phyloP scores from a whole-genome alignment of 1,140 invertebrate genomes.

The Theocolax elegans region DNA sequence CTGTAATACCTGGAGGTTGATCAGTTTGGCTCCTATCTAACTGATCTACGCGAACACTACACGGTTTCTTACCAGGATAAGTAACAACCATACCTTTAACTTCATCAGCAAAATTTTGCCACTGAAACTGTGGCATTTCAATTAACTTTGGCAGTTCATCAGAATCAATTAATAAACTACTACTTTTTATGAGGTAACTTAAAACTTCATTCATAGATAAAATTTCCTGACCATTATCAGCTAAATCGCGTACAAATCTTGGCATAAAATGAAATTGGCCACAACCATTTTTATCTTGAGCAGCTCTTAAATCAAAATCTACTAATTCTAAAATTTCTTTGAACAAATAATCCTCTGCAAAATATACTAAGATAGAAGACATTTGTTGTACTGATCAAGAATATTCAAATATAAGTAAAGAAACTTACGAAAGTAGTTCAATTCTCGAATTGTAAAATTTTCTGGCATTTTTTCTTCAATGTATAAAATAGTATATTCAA shows the following conservation, averaged over 20 bases:
- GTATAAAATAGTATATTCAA: slow-evolving; percentile 95
- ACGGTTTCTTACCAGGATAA: slow-evolving; percentile 91
- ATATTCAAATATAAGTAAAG: slow-evolving; percentile 12
- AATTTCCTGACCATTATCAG: slow-evolving; percentile 96
- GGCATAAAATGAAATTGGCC: slow-evolving; percentile 96
- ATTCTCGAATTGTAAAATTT: slow-evolving; percentile 92
- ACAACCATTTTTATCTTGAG: slow-evolving; percentile 79
- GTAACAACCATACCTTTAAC: slow-evolving; percentile 88
- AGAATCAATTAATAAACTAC: slow-evolving; percentile 78
- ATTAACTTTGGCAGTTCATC: slow-evolving; percentile 76
- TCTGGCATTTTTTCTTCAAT: slow-evolving; percentile 91
- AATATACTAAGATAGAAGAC: slow-evolving; percentile 19
- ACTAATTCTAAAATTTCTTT: slow-evolving; percentile 91
- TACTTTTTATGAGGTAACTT: slow-evolving; percentile 84
- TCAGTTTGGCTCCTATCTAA: slow-evolving; percentile 82
- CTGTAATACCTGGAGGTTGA: slow-evolving; percentile 61
- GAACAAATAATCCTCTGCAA: slow-evolving; percentile 87
- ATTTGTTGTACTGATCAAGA: not conserved
- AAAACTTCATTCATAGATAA: slow-evolving; percentile 94
- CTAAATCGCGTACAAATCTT: slow-evolving; percentile 89
- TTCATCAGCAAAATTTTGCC: slow-evolving; percentile 92
- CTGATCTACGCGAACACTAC: slow-evolving; percentile 94
- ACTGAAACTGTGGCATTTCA: slow-evolving; percentile 83
- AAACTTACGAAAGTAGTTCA: slow-evolving; percentile 88
- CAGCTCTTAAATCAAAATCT: slow-evolving; percentile 86